Percentiles rank a stretch among this genome's conserved stretches.
Evolutionary conservation across 2,888 invertebrate genomes (phyloP).

Genomic region (Muscina levida): DNA sequence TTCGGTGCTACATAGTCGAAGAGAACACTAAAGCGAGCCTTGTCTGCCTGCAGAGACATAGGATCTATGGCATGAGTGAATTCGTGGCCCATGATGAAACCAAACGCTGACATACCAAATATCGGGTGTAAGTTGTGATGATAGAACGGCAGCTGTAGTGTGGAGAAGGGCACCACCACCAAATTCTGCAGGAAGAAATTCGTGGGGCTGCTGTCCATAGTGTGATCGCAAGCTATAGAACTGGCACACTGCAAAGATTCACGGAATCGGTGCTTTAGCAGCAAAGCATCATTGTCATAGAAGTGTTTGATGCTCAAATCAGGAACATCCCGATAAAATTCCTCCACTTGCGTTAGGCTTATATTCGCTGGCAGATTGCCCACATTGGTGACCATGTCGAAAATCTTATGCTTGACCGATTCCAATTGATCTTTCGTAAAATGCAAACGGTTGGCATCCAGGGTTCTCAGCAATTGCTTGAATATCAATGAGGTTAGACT

Average conservation of each 20-base stretch:
- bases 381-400: background rate
- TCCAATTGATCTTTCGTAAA: background rate
- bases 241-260: background rate
- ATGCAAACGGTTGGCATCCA: background rate
- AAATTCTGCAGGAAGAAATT: slow-evolving; percentile 70
- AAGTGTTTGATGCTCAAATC: background rate
- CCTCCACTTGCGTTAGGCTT: background rate
- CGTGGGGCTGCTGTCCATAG: slow-evolving; percentile 66
- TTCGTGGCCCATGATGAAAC: slow-evolving; percentile 74
- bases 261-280: background rate
- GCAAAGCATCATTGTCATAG: background rate
- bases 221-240: slow-evolving; percentile 23
- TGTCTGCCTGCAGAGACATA: slow-evolving; percentile 51
- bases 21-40: slow-evolving; percentile 65
- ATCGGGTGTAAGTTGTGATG: slow-evolving; percentile 72
- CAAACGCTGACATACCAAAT: slow-evolving; percentile 73
- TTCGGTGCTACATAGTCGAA: slow-evolving; percentile 43
- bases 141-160: slow-evolving; percentile 72
- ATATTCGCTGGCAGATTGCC: background rate
- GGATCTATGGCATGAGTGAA: slow-evolving; percentile 73
- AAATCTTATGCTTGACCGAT: background rate
- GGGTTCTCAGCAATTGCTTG: background rate
- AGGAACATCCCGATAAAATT: background rate
- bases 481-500: background rate
- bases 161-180: slow-evolving; percentile 73